Evolutionary conservation across 2,888 invertebrate species (phyloP), one percentile per base, ranked within the genome.

Genomic region (Acrobeloides nanus): DNA sequence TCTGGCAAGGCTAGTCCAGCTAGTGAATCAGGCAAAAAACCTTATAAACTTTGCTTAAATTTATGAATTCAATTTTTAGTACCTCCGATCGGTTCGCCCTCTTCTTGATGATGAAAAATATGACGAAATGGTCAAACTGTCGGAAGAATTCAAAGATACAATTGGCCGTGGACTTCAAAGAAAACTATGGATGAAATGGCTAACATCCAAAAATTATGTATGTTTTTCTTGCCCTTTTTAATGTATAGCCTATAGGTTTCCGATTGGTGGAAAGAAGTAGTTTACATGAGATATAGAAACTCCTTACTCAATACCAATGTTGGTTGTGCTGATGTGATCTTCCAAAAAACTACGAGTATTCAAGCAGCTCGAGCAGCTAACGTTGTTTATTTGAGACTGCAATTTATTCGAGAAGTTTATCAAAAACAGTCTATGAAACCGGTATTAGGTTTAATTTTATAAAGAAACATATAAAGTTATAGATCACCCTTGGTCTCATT

Each of bases 221-320:
- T 37, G 49, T 55, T 31, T n/a, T 18, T 12, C 6, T 4, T 24
- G 1, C 37, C 10, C 21, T 5, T 2, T 23, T 3, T 38, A 27
- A 21, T 15, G 24, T 23, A 3, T 3, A 31, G 27, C 26, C 48
- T 54, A 24, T 43, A 62, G 62, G 34, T 64, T 10, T 57, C 62
- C 38, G 65, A 63, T 42, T 65, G 63, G 65, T 65, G 65, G 65
- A 65, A 65, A 45, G 63, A 66, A 46, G 57, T 64, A 2, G 64
- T 66, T 31, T 66, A 66, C 57, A 63, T 66, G 66, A 39, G 66
- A 21, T 56, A 62, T 40, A 54, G 66, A 29, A 56, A 56, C 38
- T 62, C 63, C 3, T 46, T 66, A 25, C 64, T 66, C 34, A 51
- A 55, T 4, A 57, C 63, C 4, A 64, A 64, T 29, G 66, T 66